These are phyloP conservation scores for Tachina grossa DNA, from an alignment of 2,888 invertebrate species.

Conservation along the genomic window DNA sequence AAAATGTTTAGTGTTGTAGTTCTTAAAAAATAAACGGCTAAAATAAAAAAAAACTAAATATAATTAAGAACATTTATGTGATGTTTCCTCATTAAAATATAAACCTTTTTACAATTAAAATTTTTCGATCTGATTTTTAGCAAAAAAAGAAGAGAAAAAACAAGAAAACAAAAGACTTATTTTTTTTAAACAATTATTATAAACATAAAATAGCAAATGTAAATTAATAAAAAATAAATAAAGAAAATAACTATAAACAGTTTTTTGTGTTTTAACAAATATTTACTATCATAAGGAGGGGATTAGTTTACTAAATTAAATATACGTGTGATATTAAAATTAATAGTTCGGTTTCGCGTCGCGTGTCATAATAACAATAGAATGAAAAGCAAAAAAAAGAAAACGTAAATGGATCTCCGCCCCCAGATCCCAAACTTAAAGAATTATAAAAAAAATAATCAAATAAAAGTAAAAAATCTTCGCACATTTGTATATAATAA, in stretches of 20 bases:
- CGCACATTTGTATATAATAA: constrained; percentile 69
- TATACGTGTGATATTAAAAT: constrained; percentile 78
- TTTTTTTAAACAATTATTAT: constrained; percentile 65
- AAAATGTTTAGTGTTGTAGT: constrained; percentile 51
- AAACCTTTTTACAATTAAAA: constrained; percentile 48
- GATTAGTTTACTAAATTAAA: constrained; percentile 68
- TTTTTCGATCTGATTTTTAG: constrained; percentile 65
- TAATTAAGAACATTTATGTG: constrained; percentile 69
- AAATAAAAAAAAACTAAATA: constrained; percentile 61
- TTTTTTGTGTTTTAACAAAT: constrained; percentile 71
- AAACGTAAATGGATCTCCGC: constrained; percentile 79
- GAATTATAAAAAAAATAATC: constrained; percentile 49
- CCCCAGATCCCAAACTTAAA: constrained; percentile 79
- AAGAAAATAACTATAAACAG: constrained; percentile 69
- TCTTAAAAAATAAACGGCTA: constrained; percentile 10
- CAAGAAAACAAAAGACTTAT: constrained; percentile 70
- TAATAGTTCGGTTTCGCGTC: constrained; percentile 71
- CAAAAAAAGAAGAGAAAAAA: constrained; percentile 41
- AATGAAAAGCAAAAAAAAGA: constrained; percentile 5
- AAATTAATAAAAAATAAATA: constrained; percentile 65
- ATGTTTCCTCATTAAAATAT: constrained; percentile 66
- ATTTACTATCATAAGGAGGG: constrained; percentile 73
- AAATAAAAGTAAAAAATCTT: constrained; percentile 51
- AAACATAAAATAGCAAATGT: constrained; percentile 69
- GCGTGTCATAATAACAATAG: constrained; percentile 62